Evolutionary conservation across 2,113 vertebrate species (phyloP), one percentile per base, ranked within the genome.

Genomic region (Dicentrarchus labrax): DNA sequence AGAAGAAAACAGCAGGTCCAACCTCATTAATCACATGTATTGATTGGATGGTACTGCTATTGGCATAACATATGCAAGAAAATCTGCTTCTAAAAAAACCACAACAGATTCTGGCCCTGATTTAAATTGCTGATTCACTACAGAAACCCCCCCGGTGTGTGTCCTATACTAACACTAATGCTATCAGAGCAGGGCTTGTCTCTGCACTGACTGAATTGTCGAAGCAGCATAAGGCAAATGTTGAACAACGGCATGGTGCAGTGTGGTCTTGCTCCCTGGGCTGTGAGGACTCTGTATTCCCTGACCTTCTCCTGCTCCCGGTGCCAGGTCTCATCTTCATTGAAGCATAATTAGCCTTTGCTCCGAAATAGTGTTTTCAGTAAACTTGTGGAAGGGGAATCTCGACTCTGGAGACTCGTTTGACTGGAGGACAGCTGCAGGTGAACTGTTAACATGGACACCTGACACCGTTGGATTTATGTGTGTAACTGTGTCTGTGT

Each of bases 281-380:
- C 70, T 15, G 36, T 3, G 24, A 71, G 38, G n/a, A 67, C 61
- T 74, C 41, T 53, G 36, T 80, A 41, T 76, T 68, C 43, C 54
- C 71, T 65, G 69, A 72, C 72, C 80, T 70, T 61, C 59, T 54
- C 43, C 10, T 57, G 72, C 15, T 76, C 75, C 10, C 0, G 38
- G n/a, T 61, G 64, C 0, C 76, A 72, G n/a, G 38, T 43, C 71
- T 80, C 57, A 56, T 85, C 61, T 68, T 56, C 41, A 62, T 12
- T 78, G 51, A 56, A 10, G 76, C 43, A 39, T 48, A 83, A 86
- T 78, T 78, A 81, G 84, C 78, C 50, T 48, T 36, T 62, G 48
- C 83, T 53, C 57, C 15, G n/a, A 70, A 78, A n/a, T 15, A 1
- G 51, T 74, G 64, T 69, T 83, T 76, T 30, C 67, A 66, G 79